A percentile compares a stretch with the other conserved stretches of the same genome.
Evolutionary conservation across 2,113 vertebrate genomes (phyloP).

Genomic region (Hippocampus barbouri): DNA sequence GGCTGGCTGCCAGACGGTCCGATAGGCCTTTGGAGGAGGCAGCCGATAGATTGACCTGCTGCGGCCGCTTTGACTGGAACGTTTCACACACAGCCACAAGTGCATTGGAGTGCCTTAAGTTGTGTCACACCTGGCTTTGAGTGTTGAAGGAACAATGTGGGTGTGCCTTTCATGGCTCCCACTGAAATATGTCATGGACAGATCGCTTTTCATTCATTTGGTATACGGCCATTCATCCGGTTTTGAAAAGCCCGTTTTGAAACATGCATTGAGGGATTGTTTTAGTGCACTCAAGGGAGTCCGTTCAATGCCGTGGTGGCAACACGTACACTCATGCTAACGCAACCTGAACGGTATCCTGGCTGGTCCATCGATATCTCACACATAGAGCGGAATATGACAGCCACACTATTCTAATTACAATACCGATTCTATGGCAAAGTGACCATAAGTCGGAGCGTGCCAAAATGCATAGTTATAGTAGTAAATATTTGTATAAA

Average conservation of each 20-base stretch:
- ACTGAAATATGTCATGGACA: not conserved
- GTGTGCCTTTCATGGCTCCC: slow-evolving; percentile 9
- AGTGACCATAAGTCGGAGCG: too few relatives aligned
- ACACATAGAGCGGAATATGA: too few relatives aligned
- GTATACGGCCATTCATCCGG: not conserved
- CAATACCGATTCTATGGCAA: too few relatives aligned
- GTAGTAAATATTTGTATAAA: too few relatives aligned
- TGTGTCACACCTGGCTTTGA: slow-evolving; percentile 43
- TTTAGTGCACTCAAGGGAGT: too few relatives aligned
- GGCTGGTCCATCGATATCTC: too few relatives aligned
- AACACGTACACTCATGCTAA: too few relatives aligned
- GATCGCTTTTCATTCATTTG: not conserved
- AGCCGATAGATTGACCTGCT: slow-evolving; percentile 47
- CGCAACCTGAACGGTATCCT: too few relatives aligned
- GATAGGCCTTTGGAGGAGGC: slow-evolving; percentile 51
- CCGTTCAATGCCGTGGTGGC: too few relatives aligned
- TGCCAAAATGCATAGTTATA: too few relatives aligned
- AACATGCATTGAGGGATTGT: too few relatives aligned
- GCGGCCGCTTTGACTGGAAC: slow-evolving; percentile 48
- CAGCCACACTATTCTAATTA: too few relatives aligned
- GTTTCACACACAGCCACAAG: slow-evolving; percentile 60
- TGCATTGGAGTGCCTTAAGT: slow-evolving; percentile 40
- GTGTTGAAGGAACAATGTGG: slow-evolving; percentile 26
- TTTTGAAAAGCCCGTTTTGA: not conserved
- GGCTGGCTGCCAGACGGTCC: slow-evolving; percentile 47